Conservation (phyloP, 2,888 invertebrate species). For the Ophion ventricosus region DNA sequence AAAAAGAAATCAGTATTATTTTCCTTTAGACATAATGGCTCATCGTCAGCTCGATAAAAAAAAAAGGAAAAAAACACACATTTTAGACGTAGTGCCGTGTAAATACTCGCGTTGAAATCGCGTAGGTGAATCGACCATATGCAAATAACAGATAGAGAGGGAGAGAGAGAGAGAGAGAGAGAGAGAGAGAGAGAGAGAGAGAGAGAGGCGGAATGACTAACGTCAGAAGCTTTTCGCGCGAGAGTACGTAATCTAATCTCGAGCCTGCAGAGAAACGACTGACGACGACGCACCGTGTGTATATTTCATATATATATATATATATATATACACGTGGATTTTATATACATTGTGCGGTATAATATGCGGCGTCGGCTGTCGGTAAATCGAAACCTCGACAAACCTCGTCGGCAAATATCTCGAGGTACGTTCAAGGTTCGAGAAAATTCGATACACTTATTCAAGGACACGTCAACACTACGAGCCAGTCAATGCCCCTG, state of each 20-base stretch:
- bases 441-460: conserved; percentile 58
- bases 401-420: conserved; percentile 58
- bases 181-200: conserved; percentile 60
- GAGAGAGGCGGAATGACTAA: conserved; percentile 65
- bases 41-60: background rate
- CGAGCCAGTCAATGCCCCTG: background rate
- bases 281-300: conserved; percentile 52
- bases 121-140: conserved; percentile 67
- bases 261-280: conserved; percentile 60
- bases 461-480: conserved; percentile 47
- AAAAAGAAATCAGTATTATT: background rate
- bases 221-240: conserved; percentile 64
- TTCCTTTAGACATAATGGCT: background rate
- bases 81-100: conserved; percentile 20
- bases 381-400: conserved; percentile 47
- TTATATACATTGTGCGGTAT: conserved; percentile 41
- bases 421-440: conserved; percentile 59
- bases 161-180: conserved; percentile 55
- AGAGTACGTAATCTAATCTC: conserved; percentile 63
- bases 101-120: conserved; percentile 48
- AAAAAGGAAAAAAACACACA: background rate
- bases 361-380: conserved; percentile 54
- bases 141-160: conserved; percentile 19
- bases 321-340: conserved; percentile 5
- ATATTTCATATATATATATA: conserved; percentile 27